Conservation (phyloP, 2,888 invertebrate genomes). For the Clusia tigrina region DNA sequence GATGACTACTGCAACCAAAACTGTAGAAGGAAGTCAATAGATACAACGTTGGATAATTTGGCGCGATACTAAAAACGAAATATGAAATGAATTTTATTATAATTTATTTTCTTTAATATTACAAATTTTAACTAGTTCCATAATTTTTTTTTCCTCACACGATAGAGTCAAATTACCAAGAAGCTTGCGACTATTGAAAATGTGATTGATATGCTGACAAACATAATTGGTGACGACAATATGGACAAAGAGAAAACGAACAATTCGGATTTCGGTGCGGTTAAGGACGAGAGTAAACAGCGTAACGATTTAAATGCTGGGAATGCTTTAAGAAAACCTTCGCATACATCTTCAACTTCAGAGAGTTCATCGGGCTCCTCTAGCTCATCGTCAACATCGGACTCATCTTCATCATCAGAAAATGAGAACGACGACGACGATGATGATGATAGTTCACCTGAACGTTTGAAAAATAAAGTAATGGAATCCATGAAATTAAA, state of each 20-base stretch:
- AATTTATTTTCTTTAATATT: background rate
- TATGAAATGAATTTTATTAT: background rate
- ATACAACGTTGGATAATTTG: too few relatives aligned
- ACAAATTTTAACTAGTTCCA: background rate
- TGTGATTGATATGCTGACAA: conserved; percentile 87
- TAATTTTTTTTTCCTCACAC: background rate
- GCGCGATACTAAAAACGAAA: background rate
- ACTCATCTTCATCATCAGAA: conserved; percentile 50
- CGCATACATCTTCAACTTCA: conserved; percentile 20
- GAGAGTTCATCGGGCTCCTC: conserved; percentile 40
- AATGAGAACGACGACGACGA: conserved; percentile 47
- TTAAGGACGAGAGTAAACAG: conserved; percentile 30
- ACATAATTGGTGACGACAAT: conserved; percentile 80
- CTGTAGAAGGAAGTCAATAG: too few relatives aligned
- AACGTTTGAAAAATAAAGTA: conserved; percentile 61
- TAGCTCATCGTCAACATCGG: conserved; percentile 46
- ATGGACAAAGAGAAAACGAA: conserved; percentile 43
- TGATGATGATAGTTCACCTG: conserved; percentile 59
- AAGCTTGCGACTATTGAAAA: conserved; percentile 77
- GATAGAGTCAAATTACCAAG: conserved; percentile 63
- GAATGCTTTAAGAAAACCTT: conserved; percentile 18
- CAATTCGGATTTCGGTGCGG: conserved; percentile 38
- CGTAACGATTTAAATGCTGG: conserved; percentile 10
- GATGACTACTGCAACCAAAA: too few relatives aligned
- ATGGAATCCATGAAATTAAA: conserved; percentile 63